Percentiles rank a stretch among this genome's conserved stretches.
phyloP scores from a whole-genome alignment of 2,797 vertebrate genomes.

The Pygocentrus nattereri region DNA sequence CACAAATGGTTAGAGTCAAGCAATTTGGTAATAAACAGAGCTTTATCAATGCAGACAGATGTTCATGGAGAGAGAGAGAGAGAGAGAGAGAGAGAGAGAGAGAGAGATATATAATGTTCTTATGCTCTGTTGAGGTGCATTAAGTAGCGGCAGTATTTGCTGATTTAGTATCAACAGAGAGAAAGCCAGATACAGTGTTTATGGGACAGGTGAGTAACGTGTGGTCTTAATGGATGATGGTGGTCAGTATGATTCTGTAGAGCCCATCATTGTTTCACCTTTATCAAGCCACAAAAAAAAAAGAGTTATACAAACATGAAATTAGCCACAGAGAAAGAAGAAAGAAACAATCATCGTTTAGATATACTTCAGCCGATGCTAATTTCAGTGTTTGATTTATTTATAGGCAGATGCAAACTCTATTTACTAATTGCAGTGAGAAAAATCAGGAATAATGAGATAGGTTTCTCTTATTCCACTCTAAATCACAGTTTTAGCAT shows the following conservation, averaged over 20 bases:
- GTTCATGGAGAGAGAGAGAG: background rate
- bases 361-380: conserved; percentile 14
- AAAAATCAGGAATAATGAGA: conserved; percentile 34
- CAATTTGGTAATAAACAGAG: conserved; percentile 26
- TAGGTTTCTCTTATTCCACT: conserved; percentile 29
- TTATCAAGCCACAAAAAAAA: conserved; percentile 12
- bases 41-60: conserved; percentile 1
- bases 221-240: conserved; percentile 16
- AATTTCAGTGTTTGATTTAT: conserved; percentile 60
- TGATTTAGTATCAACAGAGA: conserved; percentile 17
- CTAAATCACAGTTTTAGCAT: conserved; percentile 9
- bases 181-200: conserved; percentile 17
- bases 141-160: conserved; percentile 42
- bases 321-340: conserved; percentile 30
- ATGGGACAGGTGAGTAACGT: conserved; percentile 2
- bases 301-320: conserved; percentile 45
- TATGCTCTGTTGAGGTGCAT: conserved; percentile 41
- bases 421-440: conserved; percentile 5
- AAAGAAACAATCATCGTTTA: conserved; percentile 5
- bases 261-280: conserved; percentile 27
- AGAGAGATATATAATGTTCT: conserved; percentile 2
- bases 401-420: conserved; percentile 28
- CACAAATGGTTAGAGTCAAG: background rate
- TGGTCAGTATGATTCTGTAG: conserved; percentile 26
- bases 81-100: conserved; percentile 1